Evolutionary conservation across 2,797 vertebrate species (phyloP), one percentile per base, ranked within the genome.

Genomic region (Pteropus rufus): DNA sequence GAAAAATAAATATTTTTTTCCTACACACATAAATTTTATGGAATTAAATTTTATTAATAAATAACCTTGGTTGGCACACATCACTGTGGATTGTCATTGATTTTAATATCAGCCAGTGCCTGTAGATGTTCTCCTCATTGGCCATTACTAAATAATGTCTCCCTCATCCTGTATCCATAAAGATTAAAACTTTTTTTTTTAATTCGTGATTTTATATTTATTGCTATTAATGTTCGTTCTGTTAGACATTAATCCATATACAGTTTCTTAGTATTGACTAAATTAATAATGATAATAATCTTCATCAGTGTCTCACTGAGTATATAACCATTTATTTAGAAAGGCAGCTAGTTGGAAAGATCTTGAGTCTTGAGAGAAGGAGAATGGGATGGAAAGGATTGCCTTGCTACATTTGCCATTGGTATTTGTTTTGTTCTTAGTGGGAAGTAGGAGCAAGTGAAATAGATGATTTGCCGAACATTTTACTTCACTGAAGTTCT

Each of bases 221-320:
- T 90, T 67, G 89, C 16, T 67, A 92, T 76, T 81, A 93, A 92
- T 24, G 9, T 94, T 54, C 52, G 70, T 92, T 95, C 52, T 85
- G 4, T 41, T 77, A 91, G 58, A 54, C 54, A 91, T 89, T 84
- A 85, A 84, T 81, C n/a, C 9, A 26, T 72, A 8, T n/a, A 31
- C 16, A 75, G 4, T 87, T 84, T 7, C 56, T 89, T 87, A 69
- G 31, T 69, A 87, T 80, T 92, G 75, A 26, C 79, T 93, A 93
- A 64, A 54, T 91, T 95, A 84, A 91, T 93, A 87, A 89, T 56
- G 65, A 36, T 72, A 69, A 82, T 75, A 67, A 81, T 92, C 82
- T 93, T 72, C 77, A 95, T 62, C 49, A 84, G 36, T 69, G 52
- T 34, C n/a, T 97, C 75, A 65, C 64, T 97, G 90, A 70, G 29